Evolutionary conservation across 2,888 invertebrate species (phyloP).

Genomic region (Tachina fera): DNA sequence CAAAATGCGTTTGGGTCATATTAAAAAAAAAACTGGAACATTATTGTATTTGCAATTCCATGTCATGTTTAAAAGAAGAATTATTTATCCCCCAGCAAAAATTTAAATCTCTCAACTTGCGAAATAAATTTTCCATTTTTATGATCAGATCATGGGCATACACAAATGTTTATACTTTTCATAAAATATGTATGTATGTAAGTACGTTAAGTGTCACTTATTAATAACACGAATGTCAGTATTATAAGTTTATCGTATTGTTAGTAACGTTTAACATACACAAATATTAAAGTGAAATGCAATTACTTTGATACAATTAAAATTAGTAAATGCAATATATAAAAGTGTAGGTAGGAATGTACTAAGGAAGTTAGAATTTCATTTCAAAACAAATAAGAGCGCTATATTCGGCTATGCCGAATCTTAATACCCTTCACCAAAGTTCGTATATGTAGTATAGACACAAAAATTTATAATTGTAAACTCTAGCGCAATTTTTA

Average conservation of each 20-base stretch:
- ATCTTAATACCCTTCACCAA: too few species aligned
- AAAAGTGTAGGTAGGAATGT: too few species aligned
- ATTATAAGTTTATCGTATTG: slow-evolving; percentile 9
- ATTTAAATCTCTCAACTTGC: slow-evolving; percentile 59
- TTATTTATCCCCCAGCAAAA: slow-evolving; percentile 59
- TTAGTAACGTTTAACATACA: background rate
- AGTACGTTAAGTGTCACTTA: slow-evolving; percentile 42
- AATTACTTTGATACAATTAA: too few species aligned
- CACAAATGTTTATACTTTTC: slow-evolving; percentile 68
- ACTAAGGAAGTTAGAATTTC: too few species aligned
- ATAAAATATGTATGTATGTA: slow-evolving; percentile 29
- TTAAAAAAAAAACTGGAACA: slow-evolving; percentile 5
- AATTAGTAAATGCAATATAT: too few species aligned
- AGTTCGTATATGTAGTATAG: too few species aligned
- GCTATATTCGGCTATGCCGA: too few species aligned
- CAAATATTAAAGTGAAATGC: background rate
- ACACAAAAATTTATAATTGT: too few species aligned
- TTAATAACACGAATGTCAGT: background rate
- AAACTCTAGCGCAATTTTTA: too few species aligned
- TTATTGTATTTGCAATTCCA: slow-evolving; percentile 41
- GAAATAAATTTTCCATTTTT: slow-evolving; percentile 58
- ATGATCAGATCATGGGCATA: slow-evolving; percentile 67
- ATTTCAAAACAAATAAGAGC: too few species aligned
- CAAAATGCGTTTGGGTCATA: slow-evolving; percentile 46
- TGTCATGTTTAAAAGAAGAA: slow-evolving; percentile 57